Evolutionary conservation across 2,888 invertebrate species (phyloP).

Genomic region (Oligia fasciuncula): DNA sequence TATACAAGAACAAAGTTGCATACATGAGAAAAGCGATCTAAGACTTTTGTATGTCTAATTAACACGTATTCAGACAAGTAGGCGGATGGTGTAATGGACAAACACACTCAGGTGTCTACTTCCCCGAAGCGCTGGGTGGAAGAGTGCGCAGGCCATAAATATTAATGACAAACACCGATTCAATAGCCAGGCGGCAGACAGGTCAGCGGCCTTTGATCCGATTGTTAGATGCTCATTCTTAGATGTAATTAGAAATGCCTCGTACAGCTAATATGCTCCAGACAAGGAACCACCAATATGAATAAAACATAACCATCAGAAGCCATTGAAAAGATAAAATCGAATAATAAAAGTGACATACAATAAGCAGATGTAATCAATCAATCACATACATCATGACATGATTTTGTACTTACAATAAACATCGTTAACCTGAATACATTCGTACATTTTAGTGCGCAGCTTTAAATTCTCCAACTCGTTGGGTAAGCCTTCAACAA

Average conservation of each 20-base stretch:
- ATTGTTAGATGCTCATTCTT: slow-evolving; percentile 83
- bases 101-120: slow-evolving; percentile 80
- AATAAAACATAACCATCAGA: slow-evolving; percentile 74
- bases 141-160: slow-evolving; percentile 85
- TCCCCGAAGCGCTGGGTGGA: slow-evolving; percentile 83
- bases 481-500: slow-evolving; percentile 66
- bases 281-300: slow-evolving; percentile 72
- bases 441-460: slow-evolving; percentile 67
- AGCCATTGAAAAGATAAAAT: slow-evolving; percentile 40
- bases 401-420: slow-evolving; percentile 71
- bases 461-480: slow-evolving; percentile 63
- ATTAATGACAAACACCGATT: slow-evolving; percentile 87
- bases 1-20: slow-evolving; percentile 41
- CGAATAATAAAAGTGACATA: slow-evolving; percentile 68
- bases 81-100: slow-evolving; percentile 78
- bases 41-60: slow-evolving; percentile 66
- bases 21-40: slow-evolving; percentile 43
- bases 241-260: slow-evolving; percentile 84
- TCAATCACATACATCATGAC: slow-evolving; percentile 68
- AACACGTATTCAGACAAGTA: slow-evolving; percentile 68
- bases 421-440: slow-evolving; percentile 79
- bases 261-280: slow-evolving; percentile 71
- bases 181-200: slow-evolving; percentile 81
- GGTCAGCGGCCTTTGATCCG: slow-evolving; percentile 86
- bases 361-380: slow-evolving; percentile 68